These are phyloP conservation scores for Xylocampa areola DNA, from an alignment of 2,888 invertebrate genomes.

Conservation along the genomic window DNA sequence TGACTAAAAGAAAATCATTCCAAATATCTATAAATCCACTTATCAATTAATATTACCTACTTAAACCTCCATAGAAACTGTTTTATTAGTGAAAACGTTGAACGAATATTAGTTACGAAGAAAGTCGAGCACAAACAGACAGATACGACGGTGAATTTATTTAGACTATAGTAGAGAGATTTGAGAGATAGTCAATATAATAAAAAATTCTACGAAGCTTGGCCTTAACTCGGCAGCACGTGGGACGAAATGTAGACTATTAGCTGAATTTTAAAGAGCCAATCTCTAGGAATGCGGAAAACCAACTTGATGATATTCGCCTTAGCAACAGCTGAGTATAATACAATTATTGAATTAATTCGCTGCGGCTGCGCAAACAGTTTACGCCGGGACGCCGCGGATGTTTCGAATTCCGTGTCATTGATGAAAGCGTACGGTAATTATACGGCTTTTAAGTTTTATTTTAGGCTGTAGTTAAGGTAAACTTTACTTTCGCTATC, in stretches of 20 bases:
- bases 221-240: constrained; percentile 75
- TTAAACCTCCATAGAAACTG: too few relatives aligned
- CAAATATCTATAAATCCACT: too few relatives aligned
- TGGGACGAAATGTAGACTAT: constrained; percentile 77
- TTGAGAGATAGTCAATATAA: constrained; percentile 15
- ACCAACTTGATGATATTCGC: constrained; percentile 63
- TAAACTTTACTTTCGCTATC: constrained; percentile 17
- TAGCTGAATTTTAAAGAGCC: constrained; percentile 78
- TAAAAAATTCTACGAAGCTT: constrained; percentile 35
- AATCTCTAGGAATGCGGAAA: constrained; percentile 79
- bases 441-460: constrained; percentile 26
- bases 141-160: too few relatives aligned
- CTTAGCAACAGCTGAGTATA: constrained; percentile 62
- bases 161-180: too few relatives aligned
- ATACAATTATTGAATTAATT: constrained; percentile 47
- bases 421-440: constrained; percentile 45
- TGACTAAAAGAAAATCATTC: too few relatives aligned
- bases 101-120: too few relatives aligned
- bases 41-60: too few relatives aligned
- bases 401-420: constrained; percentile 39
- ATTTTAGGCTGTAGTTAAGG: constrained; percentile 14
- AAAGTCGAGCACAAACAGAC: too few relatives aligned
- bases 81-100: too few relatives aligned
- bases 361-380: constrained; percentile 37
- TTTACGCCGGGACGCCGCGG: constrained; percentile 27